A percentile compares a stretch with the other conserved stretches of the same genome.
Evolutionary conservation across 1,140 invertebrate species (phyloP).

Genomic region (Rhynchophorus ferrugineus): DNA sequence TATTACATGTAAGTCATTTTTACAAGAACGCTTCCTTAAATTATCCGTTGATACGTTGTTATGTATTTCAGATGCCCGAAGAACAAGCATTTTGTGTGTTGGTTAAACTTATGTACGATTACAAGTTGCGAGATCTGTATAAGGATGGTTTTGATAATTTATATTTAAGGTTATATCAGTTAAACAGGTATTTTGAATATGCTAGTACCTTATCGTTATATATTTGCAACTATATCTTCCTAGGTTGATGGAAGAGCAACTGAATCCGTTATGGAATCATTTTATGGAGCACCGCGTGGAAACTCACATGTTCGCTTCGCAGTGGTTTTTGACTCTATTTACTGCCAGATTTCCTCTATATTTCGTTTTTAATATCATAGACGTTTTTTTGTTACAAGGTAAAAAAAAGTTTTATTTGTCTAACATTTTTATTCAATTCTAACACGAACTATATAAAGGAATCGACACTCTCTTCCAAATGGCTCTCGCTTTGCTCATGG

Average conservation of each 20-base stretch:
- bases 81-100: constrained; percentile 97
- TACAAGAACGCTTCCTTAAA: background rate
- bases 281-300: constrained; percentile 89
- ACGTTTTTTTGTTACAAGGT: constrained; percentile 88
- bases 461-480: constrained; percentile 94
- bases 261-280: constrained; percentile 83
- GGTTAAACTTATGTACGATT: constrained; percentile 95
- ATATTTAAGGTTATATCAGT: constrained; percentile 90
- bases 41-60: constrained; percentile 7
- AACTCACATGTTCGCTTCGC: constrained; percentile 98
- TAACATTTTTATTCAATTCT: too few relatives aligned
- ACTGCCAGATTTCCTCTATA: constrained; percentile 96
- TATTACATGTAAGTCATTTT: constrained; percentile 77
- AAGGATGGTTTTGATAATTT: constrained; percentile 95
- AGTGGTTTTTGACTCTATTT: constrained; percentile 99
- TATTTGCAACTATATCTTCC: too few relatives aligned
- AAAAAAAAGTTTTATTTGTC: background rate
- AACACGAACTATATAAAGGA: too few relatives aligned
- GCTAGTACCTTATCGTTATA: too few relatives aligned
- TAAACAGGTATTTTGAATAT: too few relatives aligned
- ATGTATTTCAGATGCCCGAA: constrained; percentile 84
- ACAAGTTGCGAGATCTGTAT: constrained; percentile 88
- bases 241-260: constrained; percentile 86
- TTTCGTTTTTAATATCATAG: constrained; percentile 95
- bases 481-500: constrained; percentile 84